Evolutionary conservation across 92 coral and sea anemone genomes (phyloP).

Genomic region (Palythoa heliodiscus): DNA sequence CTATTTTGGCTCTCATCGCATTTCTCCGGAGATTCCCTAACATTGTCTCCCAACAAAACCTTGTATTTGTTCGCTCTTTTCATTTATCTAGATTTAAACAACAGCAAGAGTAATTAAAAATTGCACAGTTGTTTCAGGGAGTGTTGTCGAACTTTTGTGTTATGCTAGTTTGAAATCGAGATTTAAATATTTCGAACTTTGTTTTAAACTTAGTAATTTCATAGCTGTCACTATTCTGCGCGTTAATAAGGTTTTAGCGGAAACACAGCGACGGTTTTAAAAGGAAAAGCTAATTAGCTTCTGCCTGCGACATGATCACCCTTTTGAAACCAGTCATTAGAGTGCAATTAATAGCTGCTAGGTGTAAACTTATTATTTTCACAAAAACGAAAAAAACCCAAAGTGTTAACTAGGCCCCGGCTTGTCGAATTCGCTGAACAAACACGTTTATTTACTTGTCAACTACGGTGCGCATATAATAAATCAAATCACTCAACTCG

Average conservation of each 20-base stretch:
- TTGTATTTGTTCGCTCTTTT: constrained; percentile 20
- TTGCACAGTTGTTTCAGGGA: not conserved
- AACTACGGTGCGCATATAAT: not conserved
- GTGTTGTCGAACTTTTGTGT: not conserved
- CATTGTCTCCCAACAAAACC: not conserved
- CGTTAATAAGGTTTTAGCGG: constrained; percentile 23
- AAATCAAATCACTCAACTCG: not conserved
- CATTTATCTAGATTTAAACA: not conserved
- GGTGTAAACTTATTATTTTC: constrained; percentile 3
- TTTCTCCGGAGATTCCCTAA: not conserved
- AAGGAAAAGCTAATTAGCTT: constrained; percentile 16
- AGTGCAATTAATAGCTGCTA: not conserved
- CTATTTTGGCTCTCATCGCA: constrained; percentile 29
- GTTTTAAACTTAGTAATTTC: not conserved
- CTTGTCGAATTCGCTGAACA: not conserved
- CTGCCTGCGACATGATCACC: not conserved
- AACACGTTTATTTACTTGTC: not conserved
- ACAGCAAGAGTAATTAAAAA: not conserved
- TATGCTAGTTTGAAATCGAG: not conserved
- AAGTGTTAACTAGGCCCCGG: not conserved
- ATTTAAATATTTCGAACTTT: not conserved
- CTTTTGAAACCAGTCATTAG: not conserved
- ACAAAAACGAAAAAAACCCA: not conserved
- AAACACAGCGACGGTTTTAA: not conserved
- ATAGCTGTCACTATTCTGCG: not conserved